These are phyloP conservation scores for Holacanthella duospinosa DNA, from an alignment of 2,888 invertebrate species.

Conservation along the genomic window DNA sequence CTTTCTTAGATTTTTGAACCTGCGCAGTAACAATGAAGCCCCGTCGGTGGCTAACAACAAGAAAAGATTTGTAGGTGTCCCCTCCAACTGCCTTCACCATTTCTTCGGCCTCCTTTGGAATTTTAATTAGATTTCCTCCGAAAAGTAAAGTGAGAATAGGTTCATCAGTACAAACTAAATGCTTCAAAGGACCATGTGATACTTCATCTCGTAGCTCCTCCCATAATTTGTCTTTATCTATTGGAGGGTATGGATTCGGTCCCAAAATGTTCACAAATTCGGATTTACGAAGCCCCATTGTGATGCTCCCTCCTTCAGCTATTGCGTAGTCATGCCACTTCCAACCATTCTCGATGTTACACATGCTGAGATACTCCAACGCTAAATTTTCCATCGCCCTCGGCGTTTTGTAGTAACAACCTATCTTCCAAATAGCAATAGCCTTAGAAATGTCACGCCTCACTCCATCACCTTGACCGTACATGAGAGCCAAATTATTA, in stretches of 20 bases:
- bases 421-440: background rate
- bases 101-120: background rate
- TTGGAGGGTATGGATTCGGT: background rate
- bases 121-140: background rate
- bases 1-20: background rate
- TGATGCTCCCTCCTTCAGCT: background rate
- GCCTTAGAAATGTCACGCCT: background rate
- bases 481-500: constrained; percentile 5
- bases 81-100: background rate
- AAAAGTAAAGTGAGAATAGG: background rate
- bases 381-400: constrained; percentile 7
- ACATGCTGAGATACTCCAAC: background rate
- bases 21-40: no score
- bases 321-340: background rate
- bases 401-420: background rate
- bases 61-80: background rate
- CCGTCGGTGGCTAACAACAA: background rate
- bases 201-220: background rate
- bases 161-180: background rate
- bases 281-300: background rate
- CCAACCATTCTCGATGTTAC: background rate
- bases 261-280: background rate
- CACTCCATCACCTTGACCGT: constrained; percentile 1
- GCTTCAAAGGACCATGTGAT: background rate
- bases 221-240: background rate